Evolutionary conservation across 2,797 vertebrate genomes (phyloP).

Genomic region (Macrochelys suwanniensis): DNA sequence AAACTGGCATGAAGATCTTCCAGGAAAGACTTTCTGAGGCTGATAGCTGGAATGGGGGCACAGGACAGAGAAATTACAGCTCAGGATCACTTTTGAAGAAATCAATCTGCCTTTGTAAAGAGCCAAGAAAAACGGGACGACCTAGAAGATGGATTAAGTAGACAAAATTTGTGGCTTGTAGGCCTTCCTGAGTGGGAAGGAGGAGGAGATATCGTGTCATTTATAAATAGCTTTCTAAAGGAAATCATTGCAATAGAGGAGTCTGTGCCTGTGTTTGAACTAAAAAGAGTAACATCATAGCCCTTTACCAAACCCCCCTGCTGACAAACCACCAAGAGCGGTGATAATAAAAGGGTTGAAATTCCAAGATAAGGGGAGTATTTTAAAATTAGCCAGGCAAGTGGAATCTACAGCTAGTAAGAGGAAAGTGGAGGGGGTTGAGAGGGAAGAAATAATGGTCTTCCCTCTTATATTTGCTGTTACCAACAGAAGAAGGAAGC

Average conservation of each 20-base stretch:
- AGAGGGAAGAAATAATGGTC: not conserved
- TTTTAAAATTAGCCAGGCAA: not conserved
- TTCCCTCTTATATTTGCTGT: not conserved
- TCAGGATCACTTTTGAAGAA: not conserved
- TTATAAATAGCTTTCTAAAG: not conserved
- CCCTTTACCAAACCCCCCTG: not conserved
- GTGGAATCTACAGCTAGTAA: not conserved
- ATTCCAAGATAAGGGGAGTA: not conserved
- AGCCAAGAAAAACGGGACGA: not conserved
- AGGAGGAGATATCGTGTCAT: not conserved
- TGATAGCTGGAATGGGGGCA: not conserved
- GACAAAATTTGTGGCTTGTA: not conserved
- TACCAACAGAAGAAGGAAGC: not conserved
- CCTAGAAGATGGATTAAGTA: not conserved
- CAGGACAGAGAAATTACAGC: not conserved
- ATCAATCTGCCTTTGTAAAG: not conserved
- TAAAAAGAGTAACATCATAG: not conserved
- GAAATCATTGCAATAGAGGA: not conserved
- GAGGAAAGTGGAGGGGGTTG: too few relatives aligned
- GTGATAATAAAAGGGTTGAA: not conserved
- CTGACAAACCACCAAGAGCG: not conserved
- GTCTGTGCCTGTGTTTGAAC: not conserved
- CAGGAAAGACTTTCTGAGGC: not conserved
- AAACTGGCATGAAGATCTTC: not conserved
- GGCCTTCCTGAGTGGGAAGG: not conserved